Conservation (phyloP, 2,888 invertebrate genomes). For the Temnothorax ravouxi region DNA sequence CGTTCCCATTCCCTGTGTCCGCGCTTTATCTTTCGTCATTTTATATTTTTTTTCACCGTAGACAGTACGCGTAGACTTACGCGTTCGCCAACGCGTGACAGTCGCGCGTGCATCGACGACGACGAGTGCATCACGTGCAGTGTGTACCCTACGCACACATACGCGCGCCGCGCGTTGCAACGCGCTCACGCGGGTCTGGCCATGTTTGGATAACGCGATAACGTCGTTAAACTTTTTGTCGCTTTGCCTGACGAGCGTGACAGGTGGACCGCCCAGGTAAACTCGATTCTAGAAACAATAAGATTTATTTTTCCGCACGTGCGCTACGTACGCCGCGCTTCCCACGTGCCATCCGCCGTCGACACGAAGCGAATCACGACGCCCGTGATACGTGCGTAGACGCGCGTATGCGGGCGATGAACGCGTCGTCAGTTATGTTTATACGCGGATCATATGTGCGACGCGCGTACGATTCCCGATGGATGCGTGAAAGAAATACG, state of each 20-base stretch:
- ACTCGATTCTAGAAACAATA: constrained; percentile 77
- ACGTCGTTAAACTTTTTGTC: constrained; percentile 77
- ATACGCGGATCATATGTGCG: constrained; percentile 20
- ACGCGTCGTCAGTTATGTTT: constrained; percentile 28
- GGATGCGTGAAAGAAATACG: constrained; percentile 36
- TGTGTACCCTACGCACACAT: constrained; percentile 62
- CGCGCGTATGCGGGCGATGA: constrained; percentile 13
- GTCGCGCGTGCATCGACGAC: constrained; percentile 57
- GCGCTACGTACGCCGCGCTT: constrained; percentile 53
- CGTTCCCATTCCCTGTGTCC: neutral
- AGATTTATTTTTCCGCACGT: constrained; percentile 75
- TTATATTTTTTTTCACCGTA: constrained; percentile 6
- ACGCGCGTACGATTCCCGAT: constrained; percentile 43
- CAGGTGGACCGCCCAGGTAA: constrained; percentile 72
- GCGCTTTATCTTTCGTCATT: constrained; percentile 38
- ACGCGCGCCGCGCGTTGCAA: constrained; percentile 46
- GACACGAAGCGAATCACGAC: constrained; percentile 50
- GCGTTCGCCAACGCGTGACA: constrained; percentile 38
- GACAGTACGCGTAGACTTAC: constrained; percentile 35
- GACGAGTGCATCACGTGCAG: constrained; percentile 52
- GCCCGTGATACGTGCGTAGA: constrained; percentile 36
- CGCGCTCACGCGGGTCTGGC: constrained; percentile 52
- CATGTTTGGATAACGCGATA: constrained; percentile 76
- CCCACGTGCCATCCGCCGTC: constrained; percentile 21
- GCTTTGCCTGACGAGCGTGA: constrained; percentile 70